Conservation (phyloP, 2,113 vertebrate species). For the Platysteira castanea region DNA sequence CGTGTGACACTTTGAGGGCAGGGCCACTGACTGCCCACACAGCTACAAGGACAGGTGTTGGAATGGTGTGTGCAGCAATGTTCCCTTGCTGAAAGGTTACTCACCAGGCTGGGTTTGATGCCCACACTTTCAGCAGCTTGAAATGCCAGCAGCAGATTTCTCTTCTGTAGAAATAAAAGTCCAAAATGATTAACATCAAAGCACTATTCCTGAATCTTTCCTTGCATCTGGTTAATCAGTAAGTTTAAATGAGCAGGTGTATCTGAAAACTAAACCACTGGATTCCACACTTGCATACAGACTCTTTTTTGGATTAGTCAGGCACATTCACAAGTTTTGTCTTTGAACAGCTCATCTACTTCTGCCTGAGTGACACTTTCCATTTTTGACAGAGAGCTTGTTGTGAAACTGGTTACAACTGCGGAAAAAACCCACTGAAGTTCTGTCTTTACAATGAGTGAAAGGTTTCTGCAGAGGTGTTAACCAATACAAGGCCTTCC, state of each 20-base stretch:
- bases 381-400: neutral
- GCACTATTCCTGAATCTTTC: neutral
- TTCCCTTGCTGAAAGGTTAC: constrained; percentile 34
- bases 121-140: constrained; percentile 95
- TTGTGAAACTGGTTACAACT: neutral
- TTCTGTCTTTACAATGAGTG: neutral
- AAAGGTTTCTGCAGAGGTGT: neutral
- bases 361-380: neutral
- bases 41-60: neutral
- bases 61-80: neutral
- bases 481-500: neutral
- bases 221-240: neutral
- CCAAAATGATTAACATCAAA: neutral
- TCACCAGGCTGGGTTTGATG: constrained; percentile 95
- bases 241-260: neutral
- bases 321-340: neutral
- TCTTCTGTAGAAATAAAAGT: constrained; percentile 76
- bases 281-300: neutral
- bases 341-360: neutral
- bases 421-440: neutral
- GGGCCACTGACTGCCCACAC: neutral
- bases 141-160: constrained; percentile 93
- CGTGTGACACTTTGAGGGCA: neutral
- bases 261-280: neutral
- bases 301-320: neutral